These are phyloP conservation scores for Oncorhynchus gorbuscha DNA, from an alignment of 2,113 vertebrate genomes.

Conservation along the genomic window DNA sequence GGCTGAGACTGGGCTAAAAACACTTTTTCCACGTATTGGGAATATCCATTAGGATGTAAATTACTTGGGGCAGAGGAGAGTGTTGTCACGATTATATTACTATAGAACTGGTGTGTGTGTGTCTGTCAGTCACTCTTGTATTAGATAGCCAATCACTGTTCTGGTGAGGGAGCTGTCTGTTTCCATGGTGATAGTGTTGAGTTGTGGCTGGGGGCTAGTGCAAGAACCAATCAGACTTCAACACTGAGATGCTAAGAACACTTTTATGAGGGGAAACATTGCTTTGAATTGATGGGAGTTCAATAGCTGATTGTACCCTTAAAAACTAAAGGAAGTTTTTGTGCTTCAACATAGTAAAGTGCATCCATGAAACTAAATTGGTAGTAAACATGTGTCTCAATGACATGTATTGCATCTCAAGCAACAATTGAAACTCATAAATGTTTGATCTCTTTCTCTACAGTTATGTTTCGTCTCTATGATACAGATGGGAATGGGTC, in stretches of 20 bases:
- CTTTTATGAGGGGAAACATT: background rate
- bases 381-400: background rate
- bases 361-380: background rate
- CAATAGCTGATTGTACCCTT: background rate
- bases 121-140: background rate
- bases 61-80: background rate
- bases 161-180: conserved; percentile 33
- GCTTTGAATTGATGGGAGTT: too few species aligned
- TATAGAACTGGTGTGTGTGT: background rate
- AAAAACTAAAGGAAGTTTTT: background rate
- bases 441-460: conserved; percentile 32
- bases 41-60: conserved; percentile 14
- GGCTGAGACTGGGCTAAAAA: background rate
- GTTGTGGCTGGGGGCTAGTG: conserved; percentile 11
- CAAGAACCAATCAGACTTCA: conserved; percentile 25
- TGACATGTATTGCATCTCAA: background rate
- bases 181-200: conserved; percentile 52
- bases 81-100: background rate
- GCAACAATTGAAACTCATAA: background rate
- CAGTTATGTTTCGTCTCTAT: conserved; percentile 96
- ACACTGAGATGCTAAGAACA: conserved; percentile 20
- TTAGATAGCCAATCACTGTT: conserved; percentile 16
- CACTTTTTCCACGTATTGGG: background rate
- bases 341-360: background rate
- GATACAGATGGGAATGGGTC: conserved; percentile 90